Evolutionary conservation across 2,888 invertebrate genomes (phyloP), one percentile per base, ranked within the genome.

Genomic region (Amiota minor): DNA sequence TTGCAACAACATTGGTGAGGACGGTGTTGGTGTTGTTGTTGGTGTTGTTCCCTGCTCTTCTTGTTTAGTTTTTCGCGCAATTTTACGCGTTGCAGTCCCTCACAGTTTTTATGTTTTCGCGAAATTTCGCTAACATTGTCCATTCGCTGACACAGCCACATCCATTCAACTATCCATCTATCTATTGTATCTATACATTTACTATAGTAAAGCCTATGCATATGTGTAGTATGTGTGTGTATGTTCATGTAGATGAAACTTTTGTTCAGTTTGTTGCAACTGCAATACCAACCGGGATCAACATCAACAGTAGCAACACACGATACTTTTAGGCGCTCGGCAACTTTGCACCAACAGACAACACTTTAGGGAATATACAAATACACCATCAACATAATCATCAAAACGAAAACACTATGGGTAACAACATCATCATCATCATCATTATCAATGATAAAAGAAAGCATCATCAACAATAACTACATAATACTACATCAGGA

Each of bases 51-150:
- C 18, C 4, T 59, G 59, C 18, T 45, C 6, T 6, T 75, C 80
- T 77, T 81, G 83, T 83, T 83, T 83, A 83, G 83, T 83, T 85
- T 85, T 86, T 82, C 85, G 85, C 85, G 85, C 82, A 79, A 81
- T 86, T 82, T 86, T 83, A 86, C 82, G 86, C 83, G 83, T 50
- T 77, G 83, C 78, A 68, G 50, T 80, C 35, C 35, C 35, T 35
- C 35, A 35, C 6, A 35, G 35, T 84, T 84, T 83, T 85, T 82
- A 78, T 79, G 75, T 75, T 78, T 78, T 59, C 70, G 76, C 72
- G 72, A 68, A 68, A 70, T 82, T 75, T 79, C 50, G 47, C 45
- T 11, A 55, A 12, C 20, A 59, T 62, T 35, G 35, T 62, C 12
- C 11, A 35, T 45, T 53, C 35, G n/a, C 18, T 14, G 11, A 45